Base-by-base conservation (phyloP, 2,888 invertebrate genomes). In the Drosophila bunnanda region DNA sequence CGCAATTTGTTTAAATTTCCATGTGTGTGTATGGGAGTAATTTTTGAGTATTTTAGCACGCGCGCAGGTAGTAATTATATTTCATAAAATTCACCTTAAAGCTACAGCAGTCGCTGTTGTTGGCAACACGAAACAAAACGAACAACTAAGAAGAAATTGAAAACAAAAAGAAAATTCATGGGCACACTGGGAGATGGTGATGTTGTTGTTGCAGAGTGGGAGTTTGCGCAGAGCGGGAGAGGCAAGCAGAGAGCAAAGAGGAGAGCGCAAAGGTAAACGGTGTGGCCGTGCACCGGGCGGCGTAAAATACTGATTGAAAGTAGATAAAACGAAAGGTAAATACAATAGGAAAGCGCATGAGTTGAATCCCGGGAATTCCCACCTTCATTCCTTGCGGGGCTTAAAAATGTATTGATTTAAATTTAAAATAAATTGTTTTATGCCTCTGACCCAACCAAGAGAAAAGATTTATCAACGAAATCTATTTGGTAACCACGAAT, bases 91-190 rank as follows among this genome's bases (percentile, higher is more conserved):
- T 82, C 88, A 82, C 82, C 82, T 82, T 88, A 52, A 64, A 72
- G 77, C 67, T 82, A 53, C 70, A 75, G 72, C 67, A 79, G 75
- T 57, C 79, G 84, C 70, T 72, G 84, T 64, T 83, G 67, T 73
- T 78, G 69, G 60, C 78, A 67, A 65, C 65, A 67, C 76, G 76
- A 80, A 76, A 79, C 79, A 87, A 88, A 84, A 88, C 72, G 79
- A 87, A 80, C 81, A 80, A 81, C 78, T 78, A 69, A 69, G 22
- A 68, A 17, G 67, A 68, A 58, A 22, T 64, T 38, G 62, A 62
- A 64, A 64, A 64, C 39, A 62, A 41, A 48, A 62, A 41, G 64
- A 48, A 64, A 62, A 64, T 13, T 30, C 62, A 46, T 48, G 62
- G 62, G 62, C 62, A 48, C 38, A 41, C 61, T 30, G 28, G 28